These are phyloP conservation scores for Cryptotis parvus DNA, from an alignment of 2,113 vertebrate genomes.

Conservation along the genomic window DNA sequence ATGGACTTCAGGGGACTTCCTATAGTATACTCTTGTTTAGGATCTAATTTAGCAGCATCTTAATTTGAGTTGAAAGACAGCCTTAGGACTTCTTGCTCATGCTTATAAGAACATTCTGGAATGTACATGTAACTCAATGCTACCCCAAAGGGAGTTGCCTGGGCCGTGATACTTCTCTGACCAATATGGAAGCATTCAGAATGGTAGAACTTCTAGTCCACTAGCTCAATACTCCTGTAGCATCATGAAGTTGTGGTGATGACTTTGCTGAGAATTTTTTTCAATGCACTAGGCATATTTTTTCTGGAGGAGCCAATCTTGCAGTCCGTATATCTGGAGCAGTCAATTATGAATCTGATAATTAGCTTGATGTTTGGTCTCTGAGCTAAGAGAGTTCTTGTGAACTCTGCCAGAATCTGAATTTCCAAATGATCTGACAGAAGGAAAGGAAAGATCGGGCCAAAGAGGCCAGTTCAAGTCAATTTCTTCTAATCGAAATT, in stretches of 20 bases:
- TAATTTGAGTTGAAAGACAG: conserved; percentile 3
- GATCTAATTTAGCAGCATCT: conserved; percentile 45
- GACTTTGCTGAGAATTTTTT: conserved; percentile 35
- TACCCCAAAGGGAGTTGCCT: not conserved
- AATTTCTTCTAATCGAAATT: not conserved
- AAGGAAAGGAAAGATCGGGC: conserved; percentile 29
- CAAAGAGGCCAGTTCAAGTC: not conserved
- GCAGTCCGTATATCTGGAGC: conserved; percentile 46
- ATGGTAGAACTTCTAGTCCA: not conserved
- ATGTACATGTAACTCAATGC: not conserved
- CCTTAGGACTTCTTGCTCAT: not conserved
- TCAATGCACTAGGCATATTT: conserved; percentile 1
- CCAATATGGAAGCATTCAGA: not conserved
- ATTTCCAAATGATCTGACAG: conserved; percentile 46
- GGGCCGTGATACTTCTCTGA: not conserved
- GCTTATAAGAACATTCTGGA: not conserved
- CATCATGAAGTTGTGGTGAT: not conserved
- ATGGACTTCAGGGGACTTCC: not conserved
- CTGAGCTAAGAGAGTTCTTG: conserved; percentile 45
- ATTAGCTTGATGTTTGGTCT: conserved; percentile 69
- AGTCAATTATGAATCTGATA: conserved; percentile 57
- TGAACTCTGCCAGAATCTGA: conserved; percentile 55
- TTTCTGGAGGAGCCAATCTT: conserved; percentile 41
- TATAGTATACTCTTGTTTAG: not conserved
- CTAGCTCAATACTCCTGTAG: not conserved